Evolutionary conservation across 2,797 vertebrate genomes (phyloP).

Genomic region (Lophura swinhoii): DNA sequence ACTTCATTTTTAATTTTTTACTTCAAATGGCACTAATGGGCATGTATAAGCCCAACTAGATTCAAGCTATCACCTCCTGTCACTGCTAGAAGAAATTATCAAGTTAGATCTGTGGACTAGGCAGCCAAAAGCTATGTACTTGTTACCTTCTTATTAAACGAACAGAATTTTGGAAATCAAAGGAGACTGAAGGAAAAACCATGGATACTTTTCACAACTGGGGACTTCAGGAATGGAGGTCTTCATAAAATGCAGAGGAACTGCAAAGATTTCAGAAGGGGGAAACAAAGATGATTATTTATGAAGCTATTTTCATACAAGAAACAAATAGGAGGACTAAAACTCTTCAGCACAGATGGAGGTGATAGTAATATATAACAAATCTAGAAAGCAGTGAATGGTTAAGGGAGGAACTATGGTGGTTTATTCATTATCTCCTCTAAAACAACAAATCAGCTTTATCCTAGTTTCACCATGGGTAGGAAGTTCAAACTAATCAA

Average conservation of each 20-base stretch:
- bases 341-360: not conserved
- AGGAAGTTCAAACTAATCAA: not conserved
- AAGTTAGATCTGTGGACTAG: not conserved
- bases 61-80: not conserved
- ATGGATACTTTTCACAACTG: not conserved
- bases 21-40: not conserved
- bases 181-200: not conserved
- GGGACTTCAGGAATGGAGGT: not conserved
- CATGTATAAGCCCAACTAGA: not conserved
- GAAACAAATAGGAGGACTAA: not conserved
- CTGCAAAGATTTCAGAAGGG: not conserved
- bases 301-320: not conserved
- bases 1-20: slow-evolving; percentile 32
- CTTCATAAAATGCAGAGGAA: not conserved
- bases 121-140: not conserved
- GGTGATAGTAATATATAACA: not conserved
- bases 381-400: not conserved
- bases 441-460: not conserved
- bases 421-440: not conserved
- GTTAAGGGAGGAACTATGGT: not conserved
- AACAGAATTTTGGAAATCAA: not conserved
- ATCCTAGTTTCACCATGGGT: not conserved
- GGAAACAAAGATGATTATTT: not conserved
- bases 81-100: not conserved
- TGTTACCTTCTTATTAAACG: not conserved